A percentile compares a stretch with the other conserved stretches of the same genome.
Conservation (phyloP, 2,888 invertebrate species). For the Tetranychus truncatus region DNA sequence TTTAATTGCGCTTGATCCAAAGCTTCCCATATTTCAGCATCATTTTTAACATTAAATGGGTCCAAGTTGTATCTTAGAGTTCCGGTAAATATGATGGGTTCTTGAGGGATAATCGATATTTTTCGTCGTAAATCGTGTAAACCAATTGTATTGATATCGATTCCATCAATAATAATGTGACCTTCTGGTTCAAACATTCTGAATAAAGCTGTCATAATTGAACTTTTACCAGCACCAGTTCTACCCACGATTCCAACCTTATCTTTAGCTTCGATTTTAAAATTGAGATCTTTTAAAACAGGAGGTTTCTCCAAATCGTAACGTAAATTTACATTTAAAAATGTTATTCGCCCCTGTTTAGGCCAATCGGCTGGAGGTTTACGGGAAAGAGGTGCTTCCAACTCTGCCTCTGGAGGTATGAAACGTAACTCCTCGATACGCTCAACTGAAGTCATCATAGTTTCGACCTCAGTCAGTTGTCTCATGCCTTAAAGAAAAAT, state of each 20-base stretch:
- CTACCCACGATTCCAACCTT: slow-evolving; percentile 17
- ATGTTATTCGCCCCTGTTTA: slow-evolving; percentile 19
- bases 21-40: slow-evolving; percentile 61
- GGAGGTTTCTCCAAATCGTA: not conserved
- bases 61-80: slow-evolving; percentile 61
- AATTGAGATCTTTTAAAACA: slow-evolving; percentile 14
- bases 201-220: slow-evolving; percentile 35
- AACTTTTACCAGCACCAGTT: slow-evolving; percentile 32
- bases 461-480: slow-evolving; percentile 39
- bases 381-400: slow-evolving; percentile 34
- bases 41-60: slow-evolving; percentile 61
- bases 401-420: slow-evolving; percentile 48
- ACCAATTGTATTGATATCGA: slow-evolving; percentile 41
- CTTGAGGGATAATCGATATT: slow-evolving; percentile 38
- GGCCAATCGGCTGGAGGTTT: slow-evolving; percentile 32
- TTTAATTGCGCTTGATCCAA: slow-evolving; percentile 63
- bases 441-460: slow-evolving; percentile 45
- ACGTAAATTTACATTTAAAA: slow-evolving; percentile 9
- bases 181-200: slow-evolving; percentile 35
- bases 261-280: slow-evolving; percentile 22
- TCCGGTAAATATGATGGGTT: slow-evolving; percentile 68
- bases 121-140: slow-evolving; percentile 37
- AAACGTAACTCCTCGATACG: slow-evolving; percentile 56
- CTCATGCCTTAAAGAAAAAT: not conserved
- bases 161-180: slow-evolving; percentile 34